Evolutionary conservation across 2,797 vertebrate species (phyloP), one percentile per base, ranked within the genome.

Genomic region (Prionace glauca): DNA sequence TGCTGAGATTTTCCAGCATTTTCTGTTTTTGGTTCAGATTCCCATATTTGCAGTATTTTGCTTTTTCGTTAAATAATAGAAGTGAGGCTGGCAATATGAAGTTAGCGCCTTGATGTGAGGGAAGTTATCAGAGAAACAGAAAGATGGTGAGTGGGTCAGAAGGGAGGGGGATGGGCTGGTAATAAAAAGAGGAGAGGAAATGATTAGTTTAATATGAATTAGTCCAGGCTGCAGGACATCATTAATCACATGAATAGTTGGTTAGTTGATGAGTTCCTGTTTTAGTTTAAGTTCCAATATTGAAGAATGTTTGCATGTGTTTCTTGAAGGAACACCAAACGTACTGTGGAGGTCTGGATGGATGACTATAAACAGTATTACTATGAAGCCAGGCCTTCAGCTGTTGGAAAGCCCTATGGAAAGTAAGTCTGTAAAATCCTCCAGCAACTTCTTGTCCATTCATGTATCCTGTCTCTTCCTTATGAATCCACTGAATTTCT

Each of bases 271-370:
- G 36, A 20, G 4, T n/a, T n/a, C 22, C 5, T 32, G n/a, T 22
- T 24, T 22, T 92, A 24, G 41, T 84, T 92, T 67, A 36, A 69
- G 20, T 69, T 92, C 7, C 9, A 36, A 69, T 69, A 36, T 45
- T 84, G 74, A 77, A 77, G 74, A 77, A 32, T 29, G 32, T 77
- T 11, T 77, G 32, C 74, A n/a, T 90, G 14, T 50, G 1, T 50
- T 95, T 41, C 95, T 0, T 81, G 71, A 96, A 99, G 99, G 98
- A 99, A 99, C 97, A 99, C 99, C 69, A 98, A 99, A 95, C 98
- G 99, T 95, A 99, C 99, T 0, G 99, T 99, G 0, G 99, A 99
- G 97, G 99, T 99, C 65, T 99, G 99, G 99, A 99, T 99, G 99
- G 99, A 99, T 69, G 99, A 99, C 7, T 99, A 99, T 97, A 99